Conservation (phyloP, 1,140 invertebrate species). For the Trigoniulus corallinus region DNA sequence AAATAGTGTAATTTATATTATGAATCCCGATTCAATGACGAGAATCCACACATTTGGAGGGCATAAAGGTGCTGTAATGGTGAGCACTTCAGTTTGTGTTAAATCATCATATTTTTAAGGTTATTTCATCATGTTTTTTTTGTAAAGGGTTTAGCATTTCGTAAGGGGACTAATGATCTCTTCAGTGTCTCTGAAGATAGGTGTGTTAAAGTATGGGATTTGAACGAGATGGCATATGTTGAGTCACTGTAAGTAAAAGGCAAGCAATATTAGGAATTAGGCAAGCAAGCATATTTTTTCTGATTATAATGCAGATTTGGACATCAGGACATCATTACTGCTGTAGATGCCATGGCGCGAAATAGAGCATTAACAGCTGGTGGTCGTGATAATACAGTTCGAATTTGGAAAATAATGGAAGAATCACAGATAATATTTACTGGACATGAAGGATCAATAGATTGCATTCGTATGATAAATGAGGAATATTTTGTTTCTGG, state of each 20-base stretch:
- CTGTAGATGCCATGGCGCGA: conserved; percentile 66
- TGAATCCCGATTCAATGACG: conserved; percentile 57
- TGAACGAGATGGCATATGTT: conserved; percentile 89
- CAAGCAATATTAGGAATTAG: no score
- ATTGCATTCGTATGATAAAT: conserved; percentile 74
- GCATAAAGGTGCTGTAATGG: conserved; percentile 29
- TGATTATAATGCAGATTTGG: conserved; percentile 57
- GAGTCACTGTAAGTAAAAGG: conserved; percentile 77
- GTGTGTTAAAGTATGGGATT: conserved; percentile 74
- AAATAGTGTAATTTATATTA: conserved; percentile 60
- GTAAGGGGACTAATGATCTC: conserved; percentile 69
- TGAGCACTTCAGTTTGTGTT: conserved; percentile 15
- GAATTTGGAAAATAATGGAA: conserved; percentile 91
- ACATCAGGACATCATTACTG: conserved; percentile 67
- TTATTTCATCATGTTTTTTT: conserved; percentile 11
- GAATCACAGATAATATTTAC: conserved; percentile 92
- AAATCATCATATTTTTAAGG: neutral
- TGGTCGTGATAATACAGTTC: conserved; percentile 62
- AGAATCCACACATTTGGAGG: conserved; percentile 56
- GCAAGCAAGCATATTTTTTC: conserved; percentile 9
- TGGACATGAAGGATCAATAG: conserved; percentile 59
- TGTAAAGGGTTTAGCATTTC: conserved; percentile 66
- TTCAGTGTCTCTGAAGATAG: conserved; percentile 67
- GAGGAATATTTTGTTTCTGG: conserved; percentile 82
- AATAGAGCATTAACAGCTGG: conserved; percentile 79